A percentile compares a stretch with the other conserved stretches of the same genome.
phyloP scores from a whole-genome alignment of 2,888 invertebrate species.

The Azorinus chamasolen region DNA sequence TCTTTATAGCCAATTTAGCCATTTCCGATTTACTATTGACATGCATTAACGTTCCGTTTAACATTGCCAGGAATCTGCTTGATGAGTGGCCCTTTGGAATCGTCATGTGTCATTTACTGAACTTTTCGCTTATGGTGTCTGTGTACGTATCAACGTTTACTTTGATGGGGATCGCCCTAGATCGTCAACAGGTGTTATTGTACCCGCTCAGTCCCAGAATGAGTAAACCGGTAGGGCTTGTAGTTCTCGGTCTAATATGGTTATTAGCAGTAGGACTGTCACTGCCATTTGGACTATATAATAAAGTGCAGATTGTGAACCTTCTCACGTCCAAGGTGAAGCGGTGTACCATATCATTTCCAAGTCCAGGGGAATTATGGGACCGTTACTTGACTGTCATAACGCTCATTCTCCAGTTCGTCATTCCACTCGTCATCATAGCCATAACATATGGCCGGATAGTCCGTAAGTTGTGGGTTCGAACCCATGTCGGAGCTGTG shows the following conservation, averaged over 20 bases:
- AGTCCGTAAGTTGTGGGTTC: slow-evolving; percentile 83
- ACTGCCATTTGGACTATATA: slow-evolving; percentile 86
- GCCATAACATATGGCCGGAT: slow-evolving; percentile 86
- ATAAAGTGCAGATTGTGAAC: slow-evolving; percentile 71
- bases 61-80: slow-evolving; percentile 85
- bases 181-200: slow-evolving; percentile 86
- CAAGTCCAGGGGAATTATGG: slow-evolving; percentile 75
- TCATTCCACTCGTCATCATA: slow-evolving; percentile 86
- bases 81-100: slow-evolving; percentile 87
- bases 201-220: slow-evolving; percentile 86
- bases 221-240: slow-evolving; percentile 82
- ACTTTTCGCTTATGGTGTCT: slow-evolving; percentile 86
- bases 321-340: slow-evolving; percentile 63
- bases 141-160: slow-evolving; percentile 87
- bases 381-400: slow-evolving; percentile 85
- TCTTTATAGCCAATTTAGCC: slow-evolving; percentile 83
- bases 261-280: slow-evolving; percentile 82
- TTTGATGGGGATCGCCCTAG: slow-evolving; percentile 86
- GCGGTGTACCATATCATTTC: slow-evolving; percentile 85
- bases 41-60: slow-evolving; percentile 87
- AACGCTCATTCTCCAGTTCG: slow-evolving; percentile 86
- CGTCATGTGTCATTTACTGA: slow-evolving; percentile 86
- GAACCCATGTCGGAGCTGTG: slow-evolving; percentile 85
- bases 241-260: slow-evolving; percentile 86
- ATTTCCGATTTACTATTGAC: slow-evolving; percentile 81